Evolutionary conservation across 2,113 vertebrate species (phyloP).

Genomic region (Scortum barcoo): DNA sequence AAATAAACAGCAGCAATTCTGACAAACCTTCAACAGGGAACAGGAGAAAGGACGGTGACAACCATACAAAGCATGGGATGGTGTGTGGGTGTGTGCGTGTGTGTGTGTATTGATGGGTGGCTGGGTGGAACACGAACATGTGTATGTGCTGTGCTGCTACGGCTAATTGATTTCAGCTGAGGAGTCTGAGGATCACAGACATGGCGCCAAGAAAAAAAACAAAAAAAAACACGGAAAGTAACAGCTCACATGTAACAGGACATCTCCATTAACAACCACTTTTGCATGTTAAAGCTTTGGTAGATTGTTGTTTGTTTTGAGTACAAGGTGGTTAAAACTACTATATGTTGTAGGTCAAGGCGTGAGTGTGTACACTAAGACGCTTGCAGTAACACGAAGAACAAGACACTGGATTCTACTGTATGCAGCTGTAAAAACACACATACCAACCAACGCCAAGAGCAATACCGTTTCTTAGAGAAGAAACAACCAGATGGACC

Average conservation of each 20-base stretch:
- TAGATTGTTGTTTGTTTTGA: neutral
- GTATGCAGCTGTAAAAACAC: constrained; percentile 59
- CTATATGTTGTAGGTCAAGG: neutral
- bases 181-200: constrained; percentile 39
- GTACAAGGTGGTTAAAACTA: neutral
- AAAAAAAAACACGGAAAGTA: neutral
- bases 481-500: constrained; percentile 36
- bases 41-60: constrained; percentile 77
- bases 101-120: constrained; percentile 36
- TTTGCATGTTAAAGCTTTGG: neutral
- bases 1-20: constrained; percentile 60
- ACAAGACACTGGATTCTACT: constrained; percentile 26
- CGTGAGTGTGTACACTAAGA: neutral
- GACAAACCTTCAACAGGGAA: constrained; percentile 67
- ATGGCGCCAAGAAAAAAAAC: neutral
- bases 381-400: constrained; percentile 1
- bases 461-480: constrained; percentile 40
- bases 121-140: constrained; percentile 38
- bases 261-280: neutral
- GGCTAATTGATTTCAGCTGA: constrained; percentile 74
- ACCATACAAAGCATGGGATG: constrained; percentile 66
- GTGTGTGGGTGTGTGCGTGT: constrained; percentile 54
- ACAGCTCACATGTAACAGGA: constrained; percentile 18
- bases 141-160: constrained; percentile 47
- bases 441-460: constrained; percentile 24